Conservation (phyloP, 2,888 invertebrate genomes). For the Drosophila algonquin region DNA sequence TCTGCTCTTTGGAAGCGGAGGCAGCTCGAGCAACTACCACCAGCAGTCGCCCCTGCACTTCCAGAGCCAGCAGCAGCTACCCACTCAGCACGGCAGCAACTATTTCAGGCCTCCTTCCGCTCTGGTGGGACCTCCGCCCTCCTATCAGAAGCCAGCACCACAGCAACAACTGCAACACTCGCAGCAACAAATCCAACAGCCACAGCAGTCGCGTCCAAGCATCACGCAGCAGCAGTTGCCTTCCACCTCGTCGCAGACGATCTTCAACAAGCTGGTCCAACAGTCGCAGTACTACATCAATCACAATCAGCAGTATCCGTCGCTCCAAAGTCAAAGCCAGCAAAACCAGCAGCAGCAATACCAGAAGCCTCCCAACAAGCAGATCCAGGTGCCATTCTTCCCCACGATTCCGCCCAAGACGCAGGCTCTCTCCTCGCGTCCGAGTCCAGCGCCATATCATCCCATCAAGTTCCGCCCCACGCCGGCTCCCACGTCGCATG, state of each 20-base stretch:
- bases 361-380: slow-evolving; percentile 75
- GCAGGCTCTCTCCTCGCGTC: slow-evolving; percentile 15
- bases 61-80: slow-evolving; percentile 69
- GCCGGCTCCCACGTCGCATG: slow-evolving; percentile 63
- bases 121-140: slow-evolving; percentile 40
- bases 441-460: slow-evolving; percentile 75
- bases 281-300: slow-evolving; percentile 78
- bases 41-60: slow-evolving; percentile 32
- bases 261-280: slow-evolving; percentile 71
- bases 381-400: slow-evolving; percentile 70
- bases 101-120: slow-evolving; percentile 62
- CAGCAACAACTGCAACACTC: slow-evolving; percentile 46
- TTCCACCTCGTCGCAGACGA: slow-evolving; percentile 65
- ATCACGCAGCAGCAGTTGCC: slow-evolving; percentile 62
- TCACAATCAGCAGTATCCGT: slow-evolving; percentile 75
- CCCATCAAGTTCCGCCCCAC: slow-evolving; percentile 83
- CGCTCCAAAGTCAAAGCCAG: slow-evolving; percentile 43
- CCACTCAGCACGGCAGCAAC: slow-evolving; percentile 59
- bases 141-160: slow-evolving; percentile 36
- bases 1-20: slow-evolving; percentile 44
- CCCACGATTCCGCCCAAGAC: slow-evolving; percentile 76
- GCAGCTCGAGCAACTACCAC: slow-evolving; percentile 28
- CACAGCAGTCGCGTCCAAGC: slow-evolving; percentile 60
- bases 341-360: slow-evolving; percentile 58
- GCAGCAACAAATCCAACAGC: slow-evolving; percentile 58